Evolutionary conservation across 2,888 invertebrate genomes (phyloP), one percentile per base, ranked within the genome.

Genomic region (Noctua pronuba): DNA sequence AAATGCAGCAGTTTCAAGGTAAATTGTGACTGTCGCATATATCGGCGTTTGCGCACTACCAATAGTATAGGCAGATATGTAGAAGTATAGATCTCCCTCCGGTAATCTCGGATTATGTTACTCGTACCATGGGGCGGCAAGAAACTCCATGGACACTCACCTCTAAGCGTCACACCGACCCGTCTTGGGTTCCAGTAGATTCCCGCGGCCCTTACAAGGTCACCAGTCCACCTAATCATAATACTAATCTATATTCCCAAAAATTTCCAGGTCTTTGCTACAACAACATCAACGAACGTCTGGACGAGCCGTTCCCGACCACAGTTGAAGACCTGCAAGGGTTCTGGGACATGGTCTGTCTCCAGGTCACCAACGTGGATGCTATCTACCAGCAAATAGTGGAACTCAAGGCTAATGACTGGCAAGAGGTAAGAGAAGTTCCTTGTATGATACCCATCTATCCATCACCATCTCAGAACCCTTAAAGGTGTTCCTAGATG

Each of bases 341-440:
- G 1, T 99, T 99, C 97, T 99, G 99, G 99, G 99, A 99, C 94
- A 99, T 99, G 99, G 99, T 99, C 46, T 98, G 98, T 93, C 97
- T 99, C 70, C 99, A 99, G 95, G 98, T 99, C 35, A 97, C 98
- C 81, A 98, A 99, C 91, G 98, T 99, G 74, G 98, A 99, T 92
- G 97, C 97, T 8, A 95, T 98, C 87, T 99, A 98, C 93, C 97
- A 97, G 24, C 98, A 98, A 79, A 97, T 98, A 58, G 97, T 97
- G 11, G 91, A 92, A 18, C 94, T 98, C 21, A 97, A 97, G 88
- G 96, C 93, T 21, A 98, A 98, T 84, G 97, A 97, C 78, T 98
- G 98, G 98, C 97, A 97, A 93, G 97, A 96, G 94, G 97, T 96
- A 71, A 52, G 52, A n/a, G n/a, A n/a, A n/a, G n/a, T n/a, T n/a